A percentile compares a stretch with the other conserved stretches of the same genome.
These are phyloP conservation scores for Archocentrus centrarchus DNA, from an alignment of 2,113 vertebrate genomes.

Conservation along the genomic window DNA sequence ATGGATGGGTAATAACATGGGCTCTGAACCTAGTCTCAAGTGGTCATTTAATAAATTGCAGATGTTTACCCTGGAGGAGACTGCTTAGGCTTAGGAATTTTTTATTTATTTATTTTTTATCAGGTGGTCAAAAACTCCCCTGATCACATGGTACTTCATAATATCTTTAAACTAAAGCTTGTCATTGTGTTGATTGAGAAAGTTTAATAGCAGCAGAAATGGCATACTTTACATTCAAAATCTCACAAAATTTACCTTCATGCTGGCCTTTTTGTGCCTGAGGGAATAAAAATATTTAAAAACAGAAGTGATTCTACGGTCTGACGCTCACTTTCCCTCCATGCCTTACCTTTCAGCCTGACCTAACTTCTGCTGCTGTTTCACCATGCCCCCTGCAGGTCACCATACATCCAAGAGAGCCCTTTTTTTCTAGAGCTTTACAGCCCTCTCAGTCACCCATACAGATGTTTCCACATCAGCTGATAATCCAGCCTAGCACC, in stretches of 20 bases:
- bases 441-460: conserved; percentile 61
- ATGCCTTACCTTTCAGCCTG: not conserved
- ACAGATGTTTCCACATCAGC: conserved; percentile 79
- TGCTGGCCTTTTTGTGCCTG: not conserved
- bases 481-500: conserved; percentile 79
- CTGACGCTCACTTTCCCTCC: not conserved
- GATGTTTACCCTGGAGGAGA: too few species aligned
- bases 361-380: not conserved
- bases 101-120: too few species aligned
- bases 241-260: too few species aligned
- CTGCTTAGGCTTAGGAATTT: too few species aligned
- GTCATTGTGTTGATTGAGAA: too few species aligned
- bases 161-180: too few species aligned
- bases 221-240: too few species aligned
- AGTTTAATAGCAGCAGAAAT: too few species aligned
- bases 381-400: not conserved
- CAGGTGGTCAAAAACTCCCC: too few species aligned
- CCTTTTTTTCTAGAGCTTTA: conserved; percentile 14
- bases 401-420: not conserved
- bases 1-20: not conserved
- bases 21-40: not conserved
- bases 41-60: not conserved
- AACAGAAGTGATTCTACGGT: not conserved
- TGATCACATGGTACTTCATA: too few species aligned
- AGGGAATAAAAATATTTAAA: too few species aligned